Conservation (phyloP, 2,113 vertebrate genomes). For the Sinocyclocheilus anophthalmus region DNA sequence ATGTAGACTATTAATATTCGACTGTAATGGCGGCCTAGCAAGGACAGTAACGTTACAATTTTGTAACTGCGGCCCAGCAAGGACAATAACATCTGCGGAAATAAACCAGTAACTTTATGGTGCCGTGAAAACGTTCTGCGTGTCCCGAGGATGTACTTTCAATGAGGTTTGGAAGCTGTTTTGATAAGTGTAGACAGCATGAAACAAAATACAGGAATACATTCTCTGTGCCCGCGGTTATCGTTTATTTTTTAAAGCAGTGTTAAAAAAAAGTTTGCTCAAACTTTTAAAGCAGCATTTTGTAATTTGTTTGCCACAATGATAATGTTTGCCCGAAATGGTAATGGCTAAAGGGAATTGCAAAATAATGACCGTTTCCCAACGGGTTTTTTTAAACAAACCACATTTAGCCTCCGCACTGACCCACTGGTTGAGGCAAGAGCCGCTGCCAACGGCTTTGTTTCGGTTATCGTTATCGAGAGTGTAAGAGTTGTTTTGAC, state of each 20-base stretch:
- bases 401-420: neutral
- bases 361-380: neutral
- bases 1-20: neutral
- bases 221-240: neutral
- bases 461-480: neutral
- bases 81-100: neutral
- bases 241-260: neutral
- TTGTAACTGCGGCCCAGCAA: neutral
- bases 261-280: neutral
- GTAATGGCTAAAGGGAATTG: neutral
- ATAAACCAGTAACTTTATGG: neutral
- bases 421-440: neutral
- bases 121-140: neutral
- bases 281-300: neutral
- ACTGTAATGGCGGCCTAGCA: neutral
- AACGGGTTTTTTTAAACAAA: neutral
- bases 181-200: neutral
- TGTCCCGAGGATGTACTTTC: neutral
- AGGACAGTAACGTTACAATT: neutral
- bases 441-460: neutral
- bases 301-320: neutral
- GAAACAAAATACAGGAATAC: neutral
- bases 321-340: too few species aligned
- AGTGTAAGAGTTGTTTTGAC: neutral
- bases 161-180: neutral